Evolutionary conservation across 2,888 invertebrate genomes (phyloP).

Genomic region (Ramazzottius varieornatus): DNA sequence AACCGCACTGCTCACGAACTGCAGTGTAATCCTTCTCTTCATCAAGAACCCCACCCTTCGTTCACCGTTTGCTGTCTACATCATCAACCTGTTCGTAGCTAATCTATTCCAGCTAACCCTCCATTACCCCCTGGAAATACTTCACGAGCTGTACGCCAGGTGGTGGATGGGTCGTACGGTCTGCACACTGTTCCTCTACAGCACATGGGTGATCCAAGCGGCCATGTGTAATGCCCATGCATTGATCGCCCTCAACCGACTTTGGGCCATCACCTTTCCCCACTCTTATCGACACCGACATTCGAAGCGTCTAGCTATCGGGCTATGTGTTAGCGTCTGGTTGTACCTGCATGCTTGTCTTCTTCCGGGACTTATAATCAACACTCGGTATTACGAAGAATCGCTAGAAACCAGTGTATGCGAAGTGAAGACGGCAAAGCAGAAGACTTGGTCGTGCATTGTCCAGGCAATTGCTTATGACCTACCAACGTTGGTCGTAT

Average conservation of each 20-base stretch:
- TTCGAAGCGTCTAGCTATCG: not conserved
- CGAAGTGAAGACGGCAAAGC: no score
- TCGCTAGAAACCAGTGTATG: no score
- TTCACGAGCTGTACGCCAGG: not conserved
- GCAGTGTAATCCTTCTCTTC: not conserved
- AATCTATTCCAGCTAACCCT: not conserved
- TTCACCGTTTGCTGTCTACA: not conserved
- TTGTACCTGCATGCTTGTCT: not conserved
- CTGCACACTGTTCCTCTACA: not conserved
- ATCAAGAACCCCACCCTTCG: not conserved
- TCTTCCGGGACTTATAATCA: not conserved
- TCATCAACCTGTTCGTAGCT: not conserved
- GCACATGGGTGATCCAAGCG: not conserved
- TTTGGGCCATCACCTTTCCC: not conserved
- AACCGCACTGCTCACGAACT: not conserved
- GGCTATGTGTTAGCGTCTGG: not conserved
- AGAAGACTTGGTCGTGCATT: not conserved
- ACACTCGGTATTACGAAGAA: not conserved
- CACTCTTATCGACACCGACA: not conserved
- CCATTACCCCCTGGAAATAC: not conserved
- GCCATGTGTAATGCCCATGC: not conserved
- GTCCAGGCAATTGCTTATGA: not conserved
- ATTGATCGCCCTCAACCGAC: not conserved
- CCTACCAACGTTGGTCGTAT: no score
- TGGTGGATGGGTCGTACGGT: not conserved